phyloP scores from a whole-genome alignment of 2,797 vertebrate genomes.

The Delichon dasypus region DNA sequence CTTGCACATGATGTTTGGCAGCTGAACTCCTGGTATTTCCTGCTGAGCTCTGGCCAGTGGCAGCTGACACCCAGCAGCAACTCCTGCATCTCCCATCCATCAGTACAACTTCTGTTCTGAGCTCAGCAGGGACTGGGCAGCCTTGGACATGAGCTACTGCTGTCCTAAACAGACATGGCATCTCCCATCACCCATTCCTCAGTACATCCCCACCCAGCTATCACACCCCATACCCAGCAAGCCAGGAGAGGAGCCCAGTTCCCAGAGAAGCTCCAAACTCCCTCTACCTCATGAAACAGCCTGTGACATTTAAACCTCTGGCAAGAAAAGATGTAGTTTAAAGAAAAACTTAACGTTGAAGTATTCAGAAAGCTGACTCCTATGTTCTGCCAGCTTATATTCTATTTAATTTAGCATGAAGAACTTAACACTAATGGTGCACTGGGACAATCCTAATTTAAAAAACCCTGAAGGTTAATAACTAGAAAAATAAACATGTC shows the following conservation, averaged over 20 bases:
- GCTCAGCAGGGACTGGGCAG: background rate
- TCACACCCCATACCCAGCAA: background rate
- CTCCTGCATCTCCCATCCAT: background rate
- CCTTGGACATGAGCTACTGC: background rate
- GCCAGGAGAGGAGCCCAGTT: background rate
- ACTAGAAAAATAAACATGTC: constrained; percentile 33
- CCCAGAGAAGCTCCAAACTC: background rate
- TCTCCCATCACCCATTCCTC: background rate
- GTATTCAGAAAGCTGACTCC: background rate
- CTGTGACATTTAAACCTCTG: background rate
- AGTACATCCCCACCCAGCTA: background rate
- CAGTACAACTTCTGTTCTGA: background rate
- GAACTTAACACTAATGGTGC: background rate
- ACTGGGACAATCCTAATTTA: background rate
- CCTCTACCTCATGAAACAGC: background rate
- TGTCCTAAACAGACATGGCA: background rate
- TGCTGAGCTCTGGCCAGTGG: background rate
- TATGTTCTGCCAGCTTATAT: background rate
- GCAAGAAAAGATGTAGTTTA: background rate
- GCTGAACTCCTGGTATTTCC: background rate
- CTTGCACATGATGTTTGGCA: background rate
- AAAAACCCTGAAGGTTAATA: constrained; percentile 17
- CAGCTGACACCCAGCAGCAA: background rate
- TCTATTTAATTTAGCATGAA: background rate
- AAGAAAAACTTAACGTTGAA: background rate